A percentile compares a stretch with the other conserved stretches of the same genome.
Evolutionary conservation across 2,888 invertebrate species (phyloP).

Genomic region (Tortrix viridana): DNA sequence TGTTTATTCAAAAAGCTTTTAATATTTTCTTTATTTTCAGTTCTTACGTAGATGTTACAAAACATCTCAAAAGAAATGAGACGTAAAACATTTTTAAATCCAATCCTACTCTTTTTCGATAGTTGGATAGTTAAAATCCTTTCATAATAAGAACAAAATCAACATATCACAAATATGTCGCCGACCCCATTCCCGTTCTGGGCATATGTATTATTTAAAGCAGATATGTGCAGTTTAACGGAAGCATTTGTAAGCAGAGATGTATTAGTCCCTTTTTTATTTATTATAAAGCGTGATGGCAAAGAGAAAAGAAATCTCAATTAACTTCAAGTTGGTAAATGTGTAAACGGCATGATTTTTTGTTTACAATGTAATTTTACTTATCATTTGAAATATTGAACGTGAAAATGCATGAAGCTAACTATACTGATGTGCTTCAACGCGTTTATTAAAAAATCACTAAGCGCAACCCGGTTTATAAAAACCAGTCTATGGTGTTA

Average conservation of each 20-base stretch:
- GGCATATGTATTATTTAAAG: conserved; percentile 17
- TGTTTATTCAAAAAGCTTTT: conserved; percentile 21
- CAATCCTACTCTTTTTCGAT: conserved; percentile 6
- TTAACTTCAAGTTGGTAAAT: background rate
- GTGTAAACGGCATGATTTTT: background rate
- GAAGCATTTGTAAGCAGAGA: conserved; percentile 9
- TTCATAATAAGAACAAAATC: conserved; percentile 3
- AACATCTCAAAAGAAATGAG: conserved; percentile 32
- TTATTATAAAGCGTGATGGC: background rate
- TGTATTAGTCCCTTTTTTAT: background rate
- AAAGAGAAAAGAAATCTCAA: conserved; percentile 5
- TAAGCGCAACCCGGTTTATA: too few relatives aligned
- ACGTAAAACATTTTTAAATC: background rate
- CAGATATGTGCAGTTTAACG: conserved; percentile 11
- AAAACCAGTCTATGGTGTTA: too few relatives aligned
- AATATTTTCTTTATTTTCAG: conserved; percentile 14
- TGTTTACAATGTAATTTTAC: too few relatives aligned
- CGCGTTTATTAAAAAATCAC: too few relatives aligned
- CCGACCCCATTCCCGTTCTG: conserved; percentile 43
- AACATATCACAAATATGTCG: conserved; percentile 37
- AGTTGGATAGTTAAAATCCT: conserved; percentile 6
- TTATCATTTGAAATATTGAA: too few relatives aligned
- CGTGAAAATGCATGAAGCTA: too few relatives aligned
- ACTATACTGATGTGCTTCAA: too few relatives aligned
- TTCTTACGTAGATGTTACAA: conserved; percentile 32